Base-by-base conservation (phyloP, 1,140 invertebrate genomes). In the Drosophila simulans region DNA sequence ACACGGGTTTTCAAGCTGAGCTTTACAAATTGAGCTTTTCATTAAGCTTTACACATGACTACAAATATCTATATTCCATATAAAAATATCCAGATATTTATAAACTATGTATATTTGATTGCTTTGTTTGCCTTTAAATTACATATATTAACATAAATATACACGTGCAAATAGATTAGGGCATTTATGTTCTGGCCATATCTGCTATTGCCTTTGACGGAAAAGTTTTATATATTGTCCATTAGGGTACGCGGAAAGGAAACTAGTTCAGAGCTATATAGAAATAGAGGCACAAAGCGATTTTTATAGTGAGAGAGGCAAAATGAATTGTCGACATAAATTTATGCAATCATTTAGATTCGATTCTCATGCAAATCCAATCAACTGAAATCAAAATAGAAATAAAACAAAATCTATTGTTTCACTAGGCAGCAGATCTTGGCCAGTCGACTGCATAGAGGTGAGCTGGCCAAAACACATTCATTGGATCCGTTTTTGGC, bases 341-440 rank as follows among this genome's bases (percentile, higher is more conserved):
- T 88, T 89, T 84, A 88, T 74, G 84, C 84, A 66, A 84, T 31
- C 81, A 88, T 89, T 88, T 89, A 89, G 84, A 88, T 77, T 77
- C 85, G 80, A 88, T 88, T 88, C 84, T 88, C 76, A 88, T 88
- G 84, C 84, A 88, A 88, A 88, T 89, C 74, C 52, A 80, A 76
- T 73, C 70, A 83, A 46, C 58, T 39, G 53, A 81, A 69, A 72
- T 68, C 35, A 43, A 57, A 66, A 74, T 49, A 65, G 48, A 59
- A 77, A 55, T 48, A 66, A 69, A 88, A 62, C 57, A 62, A 63
- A 65, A 78, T 56, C 63, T 65, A 69, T 62, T 78, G 74, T 77
- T 78, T 63, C 57, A 71, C 34, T 5, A 20, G 20, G 31, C 22
- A 15, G 62, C 35, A 25, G 40, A 55, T 60, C 49, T 71, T 39